These are phyloP conservation scores for Bruchidius siliquastri DNA, from an alignment of 2,888 invertebrate genomes.

Conservation along the genomic window DNA sequence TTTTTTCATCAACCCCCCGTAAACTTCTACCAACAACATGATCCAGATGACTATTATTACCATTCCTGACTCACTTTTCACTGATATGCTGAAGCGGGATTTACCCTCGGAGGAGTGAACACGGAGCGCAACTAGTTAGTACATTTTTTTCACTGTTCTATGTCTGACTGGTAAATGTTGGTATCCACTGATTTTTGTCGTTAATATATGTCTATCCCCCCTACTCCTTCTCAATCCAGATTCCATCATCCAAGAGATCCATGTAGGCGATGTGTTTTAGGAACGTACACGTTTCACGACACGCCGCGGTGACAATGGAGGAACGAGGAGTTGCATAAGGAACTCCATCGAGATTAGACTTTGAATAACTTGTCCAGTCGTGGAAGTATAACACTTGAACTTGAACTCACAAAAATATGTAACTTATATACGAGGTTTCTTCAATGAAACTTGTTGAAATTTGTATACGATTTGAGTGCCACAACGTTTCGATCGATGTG, in stretches of 20 bases:
- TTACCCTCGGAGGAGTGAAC: not conserved
- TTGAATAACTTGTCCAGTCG: no score
- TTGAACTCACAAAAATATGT: no score
- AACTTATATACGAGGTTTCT: no score
- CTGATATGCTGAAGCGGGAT: not conserved
- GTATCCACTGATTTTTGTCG: conserved; percentile 14
- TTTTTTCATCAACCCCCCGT: not conserved
- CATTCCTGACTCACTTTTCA: not conserved
- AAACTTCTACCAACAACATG: not conserved
- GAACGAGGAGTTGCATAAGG: not conserved
- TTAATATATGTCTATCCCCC: conserved; percentile 14
- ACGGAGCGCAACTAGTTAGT: not conserved
- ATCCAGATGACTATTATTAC: not conserved
- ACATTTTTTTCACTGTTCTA: not conserved
- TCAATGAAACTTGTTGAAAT: no score
- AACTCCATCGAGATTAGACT: not conserved
- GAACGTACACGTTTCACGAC: not conserved
- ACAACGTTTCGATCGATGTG: no score
- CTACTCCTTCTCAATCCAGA: conserved; percentile 5
- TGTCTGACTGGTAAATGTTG: not conserved
- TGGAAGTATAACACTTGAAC: no score
- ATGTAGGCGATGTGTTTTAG: not conserved
- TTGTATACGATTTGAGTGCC: no score
- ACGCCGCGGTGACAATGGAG: not conserved
- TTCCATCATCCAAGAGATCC: not conserved